Conservation (phyloP, 2,113 vertebrate genomes). For the Galemys pyrenaicus region DNA sequence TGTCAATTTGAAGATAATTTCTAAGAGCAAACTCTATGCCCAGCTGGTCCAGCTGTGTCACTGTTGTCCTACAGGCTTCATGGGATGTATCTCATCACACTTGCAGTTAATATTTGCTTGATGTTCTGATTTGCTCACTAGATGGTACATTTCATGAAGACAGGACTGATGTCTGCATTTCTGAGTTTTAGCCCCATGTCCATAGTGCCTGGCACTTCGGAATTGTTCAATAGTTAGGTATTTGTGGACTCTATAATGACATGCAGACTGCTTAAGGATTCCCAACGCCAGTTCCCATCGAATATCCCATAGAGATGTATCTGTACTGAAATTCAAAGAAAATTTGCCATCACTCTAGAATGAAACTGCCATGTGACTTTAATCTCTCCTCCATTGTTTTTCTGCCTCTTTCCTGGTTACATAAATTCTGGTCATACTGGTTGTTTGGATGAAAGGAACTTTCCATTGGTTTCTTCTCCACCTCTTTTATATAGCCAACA, state of each 20-base stretch:
- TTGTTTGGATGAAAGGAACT: neutral
- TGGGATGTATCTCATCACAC: neutral
- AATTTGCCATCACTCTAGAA: neutral
- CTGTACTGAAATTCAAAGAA: conserved; percentile 12
- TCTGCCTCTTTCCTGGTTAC: neutral
- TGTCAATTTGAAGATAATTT: neutral
- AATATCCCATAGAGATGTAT: neutral
- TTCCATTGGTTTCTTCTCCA: neutral
- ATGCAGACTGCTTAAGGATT: neutral
- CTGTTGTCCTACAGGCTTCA: neutral
- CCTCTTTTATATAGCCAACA: neutral
- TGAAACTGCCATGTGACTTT: neutral
- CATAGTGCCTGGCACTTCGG: neutral
- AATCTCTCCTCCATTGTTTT: neutral
- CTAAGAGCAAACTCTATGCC: neutral
- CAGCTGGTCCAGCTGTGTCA: neutral
- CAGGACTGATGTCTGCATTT: neutral
- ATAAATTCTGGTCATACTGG: neutral
- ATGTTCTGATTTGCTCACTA: neutral
- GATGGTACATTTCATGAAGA: too few species aligned
- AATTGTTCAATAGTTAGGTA: neutral
- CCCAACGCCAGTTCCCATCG: neutral
- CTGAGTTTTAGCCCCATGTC: neutral
- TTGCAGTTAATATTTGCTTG: neutral
- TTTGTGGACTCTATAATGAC: neutral